phyloP scores from a whole-genome alignment of 2,888 invertebrate species.

The Drosophila kuntzei region DNA sequence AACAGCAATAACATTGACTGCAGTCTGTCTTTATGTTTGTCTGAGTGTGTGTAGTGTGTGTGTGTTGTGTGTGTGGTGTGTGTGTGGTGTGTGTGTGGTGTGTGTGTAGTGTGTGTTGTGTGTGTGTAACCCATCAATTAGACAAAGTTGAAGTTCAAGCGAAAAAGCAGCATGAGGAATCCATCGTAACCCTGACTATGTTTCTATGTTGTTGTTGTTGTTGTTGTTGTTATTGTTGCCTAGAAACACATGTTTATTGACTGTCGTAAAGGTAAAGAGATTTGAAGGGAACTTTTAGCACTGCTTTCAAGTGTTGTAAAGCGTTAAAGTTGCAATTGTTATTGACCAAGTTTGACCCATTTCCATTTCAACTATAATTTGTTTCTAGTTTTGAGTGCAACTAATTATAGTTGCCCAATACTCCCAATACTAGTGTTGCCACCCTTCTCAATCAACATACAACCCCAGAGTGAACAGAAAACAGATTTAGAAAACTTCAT shows the following conservation, averaged over 20 bases:
- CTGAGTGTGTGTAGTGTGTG: not conserved
- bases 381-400: not conserved
- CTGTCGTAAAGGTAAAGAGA: not conserved
- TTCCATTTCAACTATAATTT: not conserved
- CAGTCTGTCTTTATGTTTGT: not conserved
- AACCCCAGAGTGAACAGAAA: not conserved
- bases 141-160: constrained; percentile 23
- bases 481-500: too few species aligned
- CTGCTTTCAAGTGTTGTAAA: constrained; percentile 6
- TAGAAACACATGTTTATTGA: constrained; percentile 4
- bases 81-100: not conserved
- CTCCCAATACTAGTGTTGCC: not conserved
- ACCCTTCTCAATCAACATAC: not conserved
- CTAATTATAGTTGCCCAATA: not conserved
- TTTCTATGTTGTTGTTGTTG: not conserved
- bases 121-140: constrained; percentile 25
- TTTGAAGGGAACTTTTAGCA: not conserved
- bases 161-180: constrained; percentile 1
- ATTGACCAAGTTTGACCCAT: not conserved
- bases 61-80: not conserved
- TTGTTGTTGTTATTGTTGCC: too few species aligned
- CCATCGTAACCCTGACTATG: constrained; percentile 4
- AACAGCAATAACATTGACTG: constrained; percentile 5
- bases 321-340: not conserved
- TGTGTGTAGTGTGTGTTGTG: not conserved